A percentile compares a stretch with the other conserved stretches of the same genome.
phyloP scores from a whole-genome alignment of 2,888 invertebrate species.

The Caenorhabditis sulstoni region DNA sequence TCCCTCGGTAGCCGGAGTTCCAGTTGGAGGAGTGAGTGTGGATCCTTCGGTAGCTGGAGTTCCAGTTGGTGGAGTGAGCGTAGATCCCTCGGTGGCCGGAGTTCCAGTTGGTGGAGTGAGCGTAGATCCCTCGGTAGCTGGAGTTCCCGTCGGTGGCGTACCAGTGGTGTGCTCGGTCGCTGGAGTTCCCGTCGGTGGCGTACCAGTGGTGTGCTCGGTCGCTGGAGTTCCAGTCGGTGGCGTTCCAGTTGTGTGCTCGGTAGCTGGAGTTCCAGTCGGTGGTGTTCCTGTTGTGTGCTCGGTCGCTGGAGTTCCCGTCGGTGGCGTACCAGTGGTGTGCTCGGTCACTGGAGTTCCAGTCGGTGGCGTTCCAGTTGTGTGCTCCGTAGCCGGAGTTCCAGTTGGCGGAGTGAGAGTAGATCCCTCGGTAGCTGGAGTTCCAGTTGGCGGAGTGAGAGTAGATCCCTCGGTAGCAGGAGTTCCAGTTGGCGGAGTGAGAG shows the following conservation, averaged over 20 bases:
- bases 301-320: conserved; percentile 14
- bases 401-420: conserved; percentile 9
- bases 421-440: not conserved
- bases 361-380: not conserved
- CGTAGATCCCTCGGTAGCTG: not conserved
- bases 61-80: not conserved
- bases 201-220: not conserved
- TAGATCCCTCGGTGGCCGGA: not conserved
- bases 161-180: too few relatives aligned
- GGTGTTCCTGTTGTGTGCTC: not conserved
- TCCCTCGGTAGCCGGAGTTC: not conserved
- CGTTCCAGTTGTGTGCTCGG: too few relatives aligned
- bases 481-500: conserved; percentile 5
- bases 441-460: conserved; percentile 2
- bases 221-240: not conserved
- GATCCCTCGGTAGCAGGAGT: not conserved
- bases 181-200: conserved; percentile 4
- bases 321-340: not conserved
- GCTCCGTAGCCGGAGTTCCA: not conserved
- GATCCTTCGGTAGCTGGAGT: not conserved
- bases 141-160: not conserved
- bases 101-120: conserved; percentile 5
- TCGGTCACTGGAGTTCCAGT: conserved; percentile 11
- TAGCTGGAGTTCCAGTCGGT: conserved; percentile 2
- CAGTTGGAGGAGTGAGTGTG: not conserved